Percentiles rank a stretch among this genome's conserved stretches.
These are phyloP conservation scores for Podocnemis expansa DNA, from an alignment of 2,113 vertebrate species.

Conservation along the genomic window DNA sequence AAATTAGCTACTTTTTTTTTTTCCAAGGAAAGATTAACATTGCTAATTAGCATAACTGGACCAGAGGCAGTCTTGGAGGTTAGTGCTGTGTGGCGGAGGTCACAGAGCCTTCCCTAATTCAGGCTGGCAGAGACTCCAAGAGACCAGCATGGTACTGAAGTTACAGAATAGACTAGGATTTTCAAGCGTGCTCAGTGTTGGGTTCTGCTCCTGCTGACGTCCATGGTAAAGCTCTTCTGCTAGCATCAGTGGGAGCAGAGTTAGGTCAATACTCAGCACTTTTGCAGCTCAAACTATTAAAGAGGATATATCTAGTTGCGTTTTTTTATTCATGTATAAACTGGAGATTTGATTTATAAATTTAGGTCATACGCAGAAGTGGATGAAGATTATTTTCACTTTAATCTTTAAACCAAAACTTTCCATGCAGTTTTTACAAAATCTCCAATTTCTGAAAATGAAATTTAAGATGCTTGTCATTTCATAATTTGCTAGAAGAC, in stretches of 20 bases:
- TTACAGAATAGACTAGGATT: not conserved
- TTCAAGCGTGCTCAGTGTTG: not conserved
- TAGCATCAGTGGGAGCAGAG: not conserved
- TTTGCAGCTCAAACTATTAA: too few relatives aligned
- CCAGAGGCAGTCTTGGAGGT: not conserved
- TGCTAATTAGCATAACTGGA: not conserved
- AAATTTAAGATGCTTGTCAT: not conserved
- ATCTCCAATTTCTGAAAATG: too few relatives aligned
- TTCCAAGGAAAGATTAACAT: not conserved
- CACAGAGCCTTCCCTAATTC: not conserved
- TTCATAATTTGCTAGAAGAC: too few relatives aligned
- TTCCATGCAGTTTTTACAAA: too few relatives aligned
- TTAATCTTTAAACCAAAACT: too few relatives aligned
- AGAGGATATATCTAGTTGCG: too few relatives aligned
- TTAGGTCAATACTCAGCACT: too few relatives aligned
- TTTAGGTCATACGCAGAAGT: not conserved
- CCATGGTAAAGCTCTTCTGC: not conserved
- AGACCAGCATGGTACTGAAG: not conserved
- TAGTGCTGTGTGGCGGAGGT: not conserved
- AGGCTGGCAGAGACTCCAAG: not conserved
- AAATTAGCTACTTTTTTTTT: not conserved
- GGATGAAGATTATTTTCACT: not conserved
- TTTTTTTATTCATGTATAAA: too few relatives aligned
- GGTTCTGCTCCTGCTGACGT: not conserved
- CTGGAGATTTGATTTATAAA: too few relatives aligned